Base-by-base conservation (phyloP, 2,888 invertebrate species). In the Limnephilus lunatus region DNA sequence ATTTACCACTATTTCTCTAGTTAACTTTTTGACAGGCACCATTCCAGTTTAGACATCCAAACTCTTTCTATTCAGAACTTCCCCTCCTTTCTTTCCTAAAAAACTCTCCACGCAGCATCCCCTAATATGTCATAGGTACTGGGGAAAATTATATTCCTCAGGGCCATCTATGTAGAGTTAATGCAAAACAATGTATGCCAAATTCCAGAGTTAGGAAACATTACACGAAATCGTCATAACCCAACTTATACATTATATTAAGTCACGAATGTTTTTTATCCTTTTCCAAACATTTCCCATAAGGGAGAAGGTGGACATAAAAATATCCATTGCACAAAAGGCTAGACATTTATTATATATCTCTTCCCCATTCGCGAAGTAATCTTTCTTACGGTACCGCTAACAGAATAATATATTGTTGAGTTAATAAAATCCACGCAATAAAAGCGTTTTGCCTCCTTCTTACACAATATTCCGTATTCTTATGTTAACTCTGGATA, bases 371-470 rank as follows among this genome's bases (percentile, higher is more conserved):
- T 83, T 83, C 83, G 32, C 25, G 4, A 83, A 83, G 32, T 83
- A 83, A 83, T 83, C 30, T 83, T 83, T 83, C 83, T 31, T 9
- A 15, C 19, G 15, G 35, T 32, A 83, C 35, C 83, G 19, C 30
- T 83, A 15, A 35, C 83, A 19, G 83, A 35, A 83, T 82, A 25
- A 82, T 83, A 35, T 83, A 83, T 83, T 83, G 32, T 83, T 19
- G 83, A 32, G 31, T 83, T 25, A 19, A 83, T 35, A 83, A 83
- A 83, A 83, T n/a, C 31, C 83, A 15, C 32, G 30, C 83, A 30
- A 83, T 83, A 83, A 9, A 83, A 83, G 35, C 32, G 25, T 68
- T 68, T 0, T 68, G 7, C 53, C 53, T 68, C 53, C 53, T 68
- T 68, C 53, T 68, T 15, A 25, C 53, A 15, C 53, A 68, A 19